phyloP scores from a whole-genome alignment of 1,140 invertebrate genomes.

The Brachionus plicatilis region DNA sequence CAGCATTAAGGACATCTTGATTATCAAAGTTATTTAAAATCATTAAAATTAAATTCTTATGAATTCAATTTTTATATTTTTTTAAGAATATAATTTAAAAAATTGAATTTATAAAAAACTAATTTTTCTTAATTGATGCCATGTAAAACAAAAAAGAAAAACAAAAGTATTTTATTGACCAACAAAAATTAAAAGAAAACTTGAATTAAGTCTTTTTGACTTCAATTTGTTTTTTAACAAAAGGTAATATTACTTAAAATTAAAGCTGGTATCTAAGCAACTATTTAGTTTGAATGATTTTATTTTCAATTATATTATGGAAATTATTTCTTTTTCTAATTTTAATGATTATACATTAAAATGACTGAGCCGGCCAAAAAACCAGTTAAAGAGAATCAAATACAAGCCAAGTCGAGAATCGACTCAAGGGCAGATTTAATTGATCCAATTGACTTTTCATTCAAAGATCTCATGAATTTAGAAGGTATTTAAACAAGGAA shows the following conservation, averaged over 20 bases:
- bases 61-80: too few relatives aligned
- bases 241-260: not conserved
- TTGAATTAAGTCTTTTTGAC: not conserved
- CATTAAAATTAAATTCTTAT: too few relatives aligned
- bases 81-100: too few relatives aligned
- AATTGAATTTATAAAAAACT: too few relatives aligned
- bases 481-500: constrained; percentile 6
- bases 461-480: constrained; percentile 32
- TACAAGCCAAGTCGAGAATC: not conserved
- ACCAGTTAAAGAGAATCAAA: not conserved
- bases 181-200: not conserved
- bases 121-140: not conserved
- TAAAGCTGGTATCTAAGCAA: not conserved
- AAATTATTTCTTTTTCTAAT: not conserved
- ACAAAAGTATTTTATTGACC: not conserved
- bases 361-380: constrained; percentile 11
- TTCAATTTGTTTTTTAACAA: not conserved
- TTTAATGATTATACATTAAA: not conserved
- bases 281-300: not conserved
- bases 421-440: constrained; percentile 25
- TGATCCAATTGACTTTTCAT: constrained; percentile 39
- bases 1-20: too few relatives aligned
- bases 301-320: not conserved
- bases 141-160: not conserved
- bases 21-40: too few relatives aligned